Conservation (phyloP, 1,140 invertebrate genomes). For the Neodiprion lecontei region DNA sequence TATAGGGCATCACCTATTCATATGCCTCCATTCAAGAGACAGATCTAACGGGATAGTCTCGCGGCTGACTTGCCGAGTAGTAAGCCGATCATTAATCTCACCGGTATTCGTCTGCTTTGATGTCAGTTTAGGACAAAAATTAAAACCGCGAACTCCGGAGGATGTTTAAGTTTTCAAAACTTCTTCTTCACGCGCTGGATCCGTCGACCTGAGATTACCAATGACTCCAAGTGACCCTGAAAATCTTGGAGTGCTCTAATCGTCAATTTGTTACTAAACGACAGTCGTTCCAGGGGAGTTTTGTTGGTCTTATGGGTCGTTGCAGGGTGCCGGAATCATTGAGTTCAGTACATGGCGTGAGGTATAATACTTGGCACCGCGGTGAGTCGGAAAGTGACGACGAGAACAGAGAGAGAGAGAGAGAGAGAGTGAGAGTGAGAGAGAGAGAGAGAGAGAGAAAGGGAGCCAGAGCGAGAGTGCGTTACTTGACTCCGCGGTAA, state of each 20-base stretch:
- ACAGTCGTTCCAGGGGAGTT: background rate
- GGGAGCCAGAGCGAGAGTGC: constrained; percentile 21
- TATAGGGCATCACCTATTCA: background rate
- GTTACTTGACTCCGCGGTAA: constrained; percentile 22
- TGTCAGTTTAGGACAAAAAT: background rate
- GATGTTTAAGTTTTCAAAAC: too few relatives aligned
- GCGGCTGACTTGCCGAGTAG: background rate
- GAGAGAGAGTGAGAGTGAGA: constrained; percentile 5
- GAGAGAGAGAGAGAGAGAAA: constrained; percentile 8
- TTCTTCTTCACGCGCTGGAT: too few relatives aligned
- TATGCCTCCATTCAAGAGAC: background rate
- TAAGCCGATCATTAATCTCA: background rate
- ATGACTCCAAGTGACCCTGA: background rate
- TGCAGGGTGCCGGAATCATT: background rate
- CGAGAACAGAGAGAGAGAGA: constrained; percentile 10
- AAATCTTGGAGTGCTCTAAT: background rate
- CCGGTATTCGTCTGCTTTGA: background rate
- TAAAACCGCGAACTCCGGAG: background rate
- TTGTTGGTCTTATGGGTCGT: background rate
- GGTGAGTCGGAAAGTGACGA: background rate
- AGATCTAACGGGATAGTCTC: background rate
- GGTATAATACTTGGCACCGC: background rate
- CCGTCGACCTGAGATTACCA: background rate
- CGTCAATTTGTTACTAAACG: background rate
- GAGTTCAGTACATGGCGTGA: background rate